These are phyloP conservation scores for Solenodon paradoxus DNA, from an alignment of 2,113 vertebrate species.

Conservation along the genomic window DNA sequence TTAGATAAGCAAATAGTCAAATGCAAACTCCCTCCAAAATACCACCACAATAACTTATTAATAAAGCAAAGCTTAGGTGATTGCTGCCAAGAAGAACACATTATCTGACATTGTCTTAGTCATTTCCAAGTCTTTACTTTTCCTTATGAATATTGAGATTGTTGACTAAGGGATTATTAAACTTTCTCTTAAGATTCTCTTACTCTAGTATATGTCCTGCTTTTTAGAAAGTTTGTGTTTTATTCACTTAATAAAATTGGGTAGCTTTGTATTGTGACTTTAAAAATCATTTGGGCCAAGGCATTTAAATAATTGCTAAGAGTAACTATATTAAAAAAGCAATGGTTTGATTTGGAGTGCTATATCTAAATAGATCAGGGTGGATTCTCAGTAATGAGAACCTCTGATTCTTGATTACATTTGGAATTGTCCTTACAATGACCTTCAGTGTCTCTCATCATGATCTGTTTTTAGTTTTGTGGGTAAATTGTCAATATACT, in stretches of 20 bases:
- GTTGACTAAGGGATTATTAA: background rate
- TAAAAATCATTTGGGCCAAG: conserved; percentile 16
- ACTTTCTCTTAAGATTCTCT: background rate
- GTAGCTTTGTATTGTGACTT: background rate
- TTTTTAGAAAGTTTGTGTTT: conserved; percentile 24
- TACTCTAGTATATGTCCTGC: background rate
- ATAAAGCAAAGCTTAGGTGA: background rate
- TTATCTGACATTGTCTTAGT: background rate
- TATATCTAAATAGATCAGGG: background rate
- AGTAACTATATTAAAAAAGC: background rate
- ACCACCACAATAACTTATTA: background rate
- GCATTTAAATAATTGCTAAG: conserved; percentile 24
- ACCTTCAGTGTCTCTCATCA: background rate
- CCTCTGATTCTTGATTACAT: background rate
- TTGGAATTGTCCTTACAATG: background rate
- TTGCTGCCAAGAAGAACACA: background rate
- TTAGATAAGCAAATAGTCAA: background rate
- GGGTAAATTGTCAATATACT: background rate
- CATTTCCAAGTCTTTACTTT: background rate
- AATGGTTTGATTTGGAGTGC: background rate
- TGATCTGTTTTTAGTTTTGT: background rate
- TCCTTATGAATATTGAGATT: background rate
- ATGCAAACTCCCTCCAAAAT: background rate
- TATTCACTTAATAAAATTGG: background rate
- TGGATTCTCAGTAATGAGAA: background rate